Evolutionary conservation across 2,113 vertebrate genomes (phyloP).

Genomic region (Enhydra lutris): DNA sequence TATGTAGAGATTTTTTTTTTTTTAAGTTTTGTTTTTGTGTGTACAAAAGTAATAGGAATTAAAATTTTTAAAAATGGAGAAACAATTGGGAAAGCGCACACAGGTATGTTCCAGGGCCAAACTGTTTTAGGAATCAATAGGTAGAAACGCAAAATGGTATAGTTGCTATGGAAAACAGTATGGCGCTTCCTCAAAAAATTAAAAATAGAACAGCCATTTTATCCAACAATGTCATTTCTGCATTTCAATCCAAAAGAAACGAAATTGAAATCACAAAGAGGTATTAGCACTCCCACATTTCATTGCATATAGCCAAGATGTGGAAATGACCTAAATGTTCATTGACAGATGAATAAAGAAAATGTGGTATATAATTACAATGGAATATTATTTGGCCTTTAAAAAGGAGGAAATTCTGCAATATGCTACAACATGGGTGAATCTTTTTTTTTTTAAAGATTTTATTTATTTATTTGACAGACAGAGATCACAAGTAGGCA

Average conservation of each 20-base stretch:
- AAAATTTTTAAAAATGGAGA: background rate
- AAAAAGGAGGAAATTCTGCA: background rate
- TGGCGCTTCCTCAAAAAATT: no score
- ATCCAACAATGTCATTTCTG: no score
- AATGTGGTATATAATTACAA: no score
- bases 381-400: no score
- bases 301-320: background rate
- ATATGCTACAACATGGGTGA: background rate
- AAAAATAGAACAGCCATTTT: no score
- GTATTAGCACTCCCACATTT: background rate
- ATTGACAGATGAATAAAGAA: background rate
- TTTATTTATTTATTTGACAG: no score
- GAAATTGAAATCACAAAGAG: background rate
- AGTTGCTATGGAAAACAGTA: background rate
- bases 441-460: background rate
- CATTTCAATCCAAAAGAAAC: background rate
- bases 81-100: background rate
- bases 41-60: background rate
- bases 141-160: background rate
- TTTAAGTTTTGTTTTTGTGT: background rate
- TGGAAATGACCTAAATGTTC: background rate
- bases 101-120: background rate
- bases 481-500: no score
- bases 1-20: background rate
- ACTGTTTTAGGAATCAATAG: background rate